A percentile compares a stretch with the other conserved stretches of the same genome.
phyloP scores from a whole-genome alignment of 2,888 invertebrate species.

The Amphimallon solstitiale region DNA sequence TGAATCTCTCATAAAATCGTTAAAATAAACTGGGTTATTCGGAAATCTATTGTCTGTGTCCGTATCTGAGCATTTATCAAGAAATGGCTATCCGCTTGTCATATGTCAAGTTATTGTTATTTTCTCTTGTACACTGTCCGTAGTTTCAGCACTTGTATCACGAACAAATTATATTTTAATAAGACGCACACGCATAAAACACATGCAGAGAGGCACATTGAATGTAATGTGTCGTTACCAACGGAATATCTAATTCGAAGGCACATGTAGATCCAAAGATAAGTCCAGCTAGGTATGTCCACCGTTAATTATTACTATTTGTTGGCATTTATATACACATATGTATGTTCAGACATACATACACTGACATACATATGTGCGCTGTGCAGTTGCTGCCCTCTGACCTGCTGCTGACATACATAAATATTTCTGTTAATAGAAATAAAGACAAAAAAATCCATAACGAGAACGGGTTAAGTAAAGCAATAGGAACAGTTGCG shows the following conservation, averaged over 20 bases:
- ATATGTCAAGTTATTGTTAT: background rate
- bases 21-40: no score
- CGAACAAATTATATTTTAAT: constrained; percentile 30
- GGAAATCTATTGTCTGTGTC: no score
- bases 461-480: background rate
- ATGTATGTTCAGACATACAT: background rate
- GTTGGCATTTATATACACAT: constrained; percentile 14
- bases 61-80: no score
- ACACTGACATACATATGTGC: background rate
- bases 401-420: no score
- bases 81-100: no score
- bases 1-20: no score
- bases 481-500: no score
- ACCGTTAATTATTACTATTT: constrained; percentile 24
- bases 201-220: constrained; percentile 3
- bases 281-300: constrained; percentile 39
- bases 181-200: constrained; percentile 9
- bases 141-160: background rate
- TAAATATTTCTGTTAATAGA: no score
- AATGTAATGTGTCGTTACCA: constrained; percentile 45
- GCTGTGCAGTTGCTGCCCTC: background rate
- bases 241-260: constrained; percentile 57
- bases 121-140: background rate
- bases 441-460: background rate
- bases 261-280: constrained; percentile 57